A percentile compares a stretch with the other conserved stretches of the same genome.
These are phyloP conservation scores for Leptinotarsa defecta DNA, from an alignment of 1,140 invertebrate genomes.

Conservation along the genomic window DNA sequence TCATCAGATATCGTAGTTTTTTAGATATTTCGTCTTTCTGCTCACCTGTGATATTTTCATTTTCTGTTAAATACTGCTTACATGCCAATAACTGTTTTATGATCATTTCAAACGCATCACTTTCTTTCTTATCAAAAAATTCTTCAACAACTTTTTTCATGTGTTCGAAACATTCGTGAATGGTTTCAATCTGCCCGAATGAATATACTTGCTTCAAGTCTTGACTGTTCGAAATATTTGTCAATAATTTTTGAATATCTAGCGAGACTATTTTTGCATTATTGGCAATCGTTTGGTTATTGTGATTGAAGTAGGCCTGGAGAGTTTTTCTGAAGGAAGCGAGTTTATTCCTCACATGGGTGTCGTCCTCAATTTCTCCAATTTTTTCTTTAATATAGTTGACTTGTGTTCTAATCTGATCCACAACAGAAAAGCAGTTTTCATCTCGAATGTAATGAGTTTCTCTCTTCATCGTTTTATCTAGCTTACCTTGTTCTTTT, in stretches of 20 bases:
- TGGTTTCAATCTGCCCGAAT: not conserved
- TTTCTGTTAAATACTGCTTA: not conserved
- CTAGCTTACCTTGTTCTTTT: not conserved
- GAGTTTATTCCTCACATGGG: slow-evolving; percentile 26
- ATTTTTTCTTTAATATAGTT: slow-evolving; percentile 37
- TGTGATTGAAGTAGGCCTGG: slow-evolving; percentile 19
- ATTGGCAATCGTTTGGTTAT: slow-evolving; percentile 33
- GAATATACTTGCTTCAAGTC: slow-evolving; percentile 5
- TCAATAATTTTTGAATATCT: slow-evolving; percentile 30
- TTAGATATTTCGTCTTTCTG: slow-evolving; percentile 32
- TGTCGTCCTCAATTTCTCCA: slow-evolving; percentile 18
- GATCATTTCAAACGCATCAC: not conserved
- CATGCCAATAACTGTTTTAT: not conserved
- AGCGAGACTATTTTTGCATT: slow-evolving; percentile 32
- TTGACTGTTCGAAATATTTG: slow-evolving; percentile 8
- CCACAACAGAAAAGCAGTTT: slow-evolving; percentile 32
- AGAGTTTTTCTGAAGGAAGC: slow-evolving; percentile 28
- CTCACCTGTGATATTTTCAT: not conserved
- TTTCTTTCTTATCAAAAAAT: slow-evolving; percentile 29
- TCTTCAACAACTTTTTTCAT: slow-evolving; percentile 23
- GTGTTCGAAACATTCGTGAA: slow-evolving; percentile 16
- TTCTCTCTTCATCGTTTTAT: not conserved
- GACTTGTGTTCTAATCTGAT: slow-evolving; percentile 35
- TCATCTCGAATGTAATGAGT: not conserved
- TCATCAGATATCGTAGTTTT: slow-evolving; percentile 20